A percentile compares a stretch with the other conserved stretches of the same genome.
phyloP scores from a whole-genome alignment of 2,797 vertebrate species.

The Poecilia gillii region DNA sequence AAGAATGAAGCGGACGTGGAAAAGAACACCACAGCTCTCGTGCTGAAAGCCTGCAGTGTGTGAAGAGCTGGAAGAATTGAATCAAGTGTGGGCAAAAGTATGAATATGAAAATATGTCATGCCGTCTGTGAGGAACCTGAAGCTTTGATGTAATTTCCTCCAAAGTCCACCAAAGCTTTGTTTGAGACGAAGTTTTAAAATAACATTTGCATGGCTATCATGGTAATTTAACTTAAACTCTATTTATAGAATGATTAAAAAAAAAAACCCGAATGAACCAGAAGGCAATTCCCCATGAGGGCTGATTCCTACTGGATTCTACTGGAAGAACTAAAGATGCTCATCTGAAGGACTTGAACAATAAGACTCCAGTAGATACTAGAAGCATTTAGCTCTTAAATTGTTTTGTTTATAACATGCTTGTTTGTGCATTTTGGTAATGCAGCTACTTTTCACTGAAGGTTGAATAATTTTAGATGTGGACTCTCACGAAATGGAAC shows the following conservation, averaged over 20 bases:
- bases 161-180: neutral
- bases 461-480: neutral
- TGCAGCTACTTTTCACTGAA: neutral
- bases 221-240: neutral
- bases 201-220: no score
- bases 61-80: neutral
- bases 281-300: neutral
- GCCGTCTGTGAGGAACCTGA: neutral
- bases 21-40: neutral
- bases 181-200: neutral
- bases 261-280: neutral
- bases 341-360: neutral
- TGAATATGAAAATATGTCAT: neutral
- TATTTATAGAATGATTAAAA: neutral
- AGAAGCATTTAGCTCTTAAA: neutral
- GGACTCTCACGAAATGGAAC: neutral
- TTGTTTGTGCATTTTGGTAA: neutral
- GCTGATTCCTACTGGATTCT: neutral
- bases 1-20: neutral
- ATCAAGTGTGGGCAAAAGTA: neutral
- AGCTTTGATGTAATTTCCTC: neutral
- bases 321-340: neutral
- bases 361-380: neutral
- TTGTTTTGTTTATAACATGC: neutral
- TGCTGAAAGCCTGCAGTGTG: neutral